Evolutionary conservation across 2,888 invertebrate species (phyloP).

Genomic region (Drosophila prolongata): DNA sequence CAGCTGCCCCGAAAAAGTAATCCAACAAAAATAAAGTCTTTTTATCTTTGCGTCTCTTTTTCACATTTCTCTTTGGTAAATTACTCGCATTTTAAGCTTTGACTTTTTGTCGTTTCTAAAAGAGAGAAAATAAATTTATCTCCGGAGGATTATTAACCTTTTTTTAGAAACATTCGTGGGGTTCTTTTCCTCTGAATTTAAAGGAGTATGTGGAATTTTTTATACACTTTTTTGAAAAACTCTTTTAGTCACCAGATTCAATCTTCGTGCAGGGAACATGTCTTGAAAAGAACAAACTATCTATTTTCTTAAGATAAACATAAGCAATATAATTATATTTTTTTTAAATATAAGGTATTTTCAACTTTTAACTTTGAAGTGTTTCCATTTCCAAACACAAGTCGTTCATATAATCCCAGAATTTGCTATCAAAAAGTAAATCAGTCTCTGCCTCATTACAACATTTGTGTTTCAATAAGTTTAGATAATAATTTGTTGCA

Average conservation of each 20-base stretch:
- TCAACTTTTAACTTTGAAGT: no score
- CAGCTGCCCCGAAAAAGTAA: slow-evolving; percentile 34
- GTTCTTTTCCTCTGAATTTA: not conserved
- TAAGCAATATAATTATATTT: no score
- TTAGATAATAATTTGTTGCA: not conserved
- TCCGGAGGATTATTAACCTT: slow-evolving; percentile 21
- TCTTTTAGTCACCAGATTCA: no score
- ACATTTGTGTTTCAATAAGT: slow-evolving; percentile 2
- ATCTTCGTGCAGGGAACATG: no score
- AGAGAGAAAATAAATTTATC: slow-evolving; percentile 15
- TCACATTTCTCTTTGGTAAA: slow-evolving; percentile 31
- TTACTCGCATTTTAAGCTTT: slow-evolving; percentile 44
- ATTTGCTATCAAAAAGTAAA: not conserved
- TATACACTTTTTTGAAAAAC: no score
- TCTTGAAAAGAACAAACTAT: no score
- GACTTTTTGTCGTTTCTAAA: slow-evolving; percentile 37
- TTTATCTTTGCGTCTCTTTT: slow-evolving; percentile 22
- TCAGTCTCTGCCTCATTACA: not conserved
- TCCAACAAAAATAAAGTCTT: slow-evolving; percentile 37
- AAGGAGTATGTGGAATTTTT: no score
- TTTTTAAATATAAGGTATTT: no score
- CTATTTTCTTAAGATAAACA: no score
- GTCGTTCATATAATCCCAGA: not conserved
- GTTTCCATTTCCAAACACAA: not conserved
- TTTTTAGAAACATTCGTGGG: not conserved